Evolutionary conservation across 2,888 invertebrate species (phyloP).

Genomic region (Odiellus spinosus): DNA sequence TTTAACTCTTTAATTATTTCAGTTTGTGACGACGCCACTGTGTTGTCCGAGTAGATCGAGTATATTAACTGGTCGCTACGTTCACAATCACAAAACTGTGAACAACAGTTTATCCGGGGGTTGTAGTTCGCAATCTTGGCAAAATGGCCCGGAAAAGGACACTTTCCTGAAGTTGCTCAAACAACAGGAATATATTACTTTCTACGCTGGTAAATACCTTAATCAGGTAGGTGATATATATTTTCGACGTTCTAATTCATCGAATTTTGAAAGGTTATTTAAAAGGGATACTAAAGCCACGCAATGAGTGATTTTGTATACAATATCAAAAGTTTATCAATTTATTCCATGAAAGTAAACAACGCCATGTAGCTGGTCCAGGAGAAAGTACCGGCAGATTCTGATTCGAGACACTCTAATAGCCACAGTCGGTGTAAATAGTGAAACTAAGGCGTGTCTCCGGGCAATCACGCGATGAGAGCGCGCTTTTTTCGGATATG

Average conservation of each 20-base stretch:
- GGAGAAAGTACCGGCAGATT: too few species aligned
- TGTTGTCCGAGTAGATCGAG: constrained; percentile 84
- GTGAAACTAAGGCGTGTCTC: too few species aligned
- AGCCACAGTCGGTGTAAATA: too few species aligned
- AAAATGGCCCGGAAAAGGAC: constrained; percentile 41
- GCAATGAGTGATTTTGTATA: too few species aligned
- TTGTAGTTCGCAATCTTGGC: constrained; percentile 56
- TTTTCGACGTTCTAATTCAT: neutral
- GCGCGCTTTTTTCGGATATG: too few species aligned
- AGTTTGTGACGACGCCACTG: constrained; percentile 71
- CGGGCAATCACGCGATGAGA: too few species aligned
- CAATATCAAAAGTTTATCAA: too few species aligned
- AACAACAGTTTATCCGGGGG: constrained; percentile 66
- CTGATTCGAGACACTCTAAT: too few species aligned
- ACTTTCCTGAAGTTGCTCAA: constrained; percentile 54
- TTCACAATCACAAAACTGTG: constrained; percentile 58
- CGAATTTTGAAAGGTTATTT: too few species aligned
- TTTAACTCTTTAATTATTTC: constrained; percentile 21
- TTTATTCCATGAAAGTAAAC: too few species aligned
- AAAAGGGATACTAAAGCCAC: too few species aligned
- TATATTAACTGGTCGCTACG: constrained; percentile 63
- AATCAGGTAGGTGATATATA: constrained; percentile 47
- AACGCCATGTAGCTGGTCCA: too few species aligned
- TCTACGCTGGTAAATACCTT: constrained; percentile 86
- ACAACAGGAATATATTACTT: constrained; percentile 53